Evolutionary conservation across 2,113 vertebrate species (phyloP).

Genomic region (Delphinapterus leucas): DNA sequence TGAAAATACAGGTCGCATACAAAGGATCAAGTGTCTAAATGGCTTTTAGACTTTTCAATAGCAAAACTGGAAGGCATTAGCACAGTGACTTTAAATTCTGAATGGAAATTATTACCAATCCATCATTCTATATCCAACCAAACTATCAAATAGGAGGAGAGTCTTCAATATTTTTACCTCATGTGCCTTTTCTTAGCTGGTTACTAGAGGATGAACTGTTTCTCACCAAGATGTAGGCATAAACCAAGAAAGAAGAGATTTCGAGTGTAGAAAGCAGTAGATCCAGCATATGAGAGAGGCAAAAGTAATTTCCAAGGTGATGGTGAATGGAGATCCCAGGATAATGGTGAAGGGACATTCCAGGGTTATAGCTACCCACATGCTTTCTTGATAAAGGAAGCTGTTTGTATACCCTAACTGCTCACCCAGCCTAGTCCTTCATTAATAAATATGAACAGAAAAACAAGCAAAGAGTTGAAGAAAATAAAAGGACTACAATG

Average conservation of each 20-base stretch:
- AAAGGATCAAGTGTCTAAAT: background rate
- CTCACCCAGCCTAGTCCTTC: background rate
- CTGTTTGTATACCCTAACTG: background rate
- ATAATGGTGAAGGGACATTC: background rate
- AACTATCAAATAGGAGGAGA: background rate
- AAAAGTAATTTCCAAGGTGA: background rate
- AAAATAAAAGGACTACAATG: background rate
- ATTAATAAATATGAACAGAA: background rate
- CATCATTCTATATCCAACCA: background rate
- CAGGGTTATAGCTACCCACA: background rate
- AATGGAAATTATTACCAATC: background rate
- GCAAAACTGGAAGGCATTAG: background rate
- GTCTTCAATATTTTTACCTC: background rate
- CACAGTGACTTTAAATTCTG: background rate
- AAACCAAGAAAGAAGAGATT: background rate
- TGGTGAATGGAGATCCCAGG: no score
- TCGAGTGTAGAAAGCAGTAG: background rate
- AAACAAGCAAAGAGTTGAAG: background rate
- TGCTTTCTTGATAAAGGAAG: background rate
- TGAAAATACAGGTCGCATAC: background rate
- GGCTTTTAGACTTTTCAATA: background rate
- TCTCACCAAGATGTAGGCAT: background rate
- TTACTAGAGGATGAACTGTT: background rate
- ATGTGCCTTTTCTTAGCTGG: background rate
- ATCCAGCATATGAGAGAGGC: background rate